Conservation (phyloP, 2,888 invertebrate species). For the Pedicia rivosa region DNA sequence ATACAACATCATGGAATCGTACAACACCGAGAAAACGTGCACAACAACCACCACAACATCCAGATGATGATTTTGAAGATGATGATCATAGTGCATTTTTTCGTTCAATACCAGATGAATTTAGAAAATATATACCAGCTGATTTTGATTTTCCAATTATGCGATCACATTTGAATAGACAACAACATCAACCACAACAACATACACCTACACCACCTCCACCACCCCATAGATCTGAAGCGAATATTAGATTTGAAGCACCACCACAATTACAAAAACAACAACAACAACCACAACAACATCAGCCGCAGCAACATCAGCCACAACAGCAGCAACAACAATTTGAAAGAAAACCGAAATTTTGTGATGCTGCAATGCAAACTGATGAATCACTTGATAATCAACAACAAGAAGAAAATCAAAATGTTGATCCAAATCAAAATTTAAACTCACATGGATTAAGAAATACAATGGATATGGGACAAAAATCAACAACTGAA, state of each 20-base stretch:
- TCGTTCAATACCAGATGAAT: conserved; percentile 28
- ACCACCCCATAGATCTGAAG: no score
- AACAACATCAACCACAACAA: conserved; percentile 11
- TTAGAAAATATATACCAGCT: conserved; percentile 29
- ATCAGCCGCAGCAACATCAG: conserved; percentile 5
- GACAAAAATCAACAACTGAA: conserved; percentile 43
- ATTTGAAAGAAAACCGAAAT: conserved; percentile 18
- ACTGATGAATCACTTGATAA: conserved; percentile 21
- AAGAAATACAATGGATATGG: conserved; percentile 66
- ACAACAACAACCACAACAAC: conserved; percentile 8
- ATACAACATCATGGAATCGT: background rate
- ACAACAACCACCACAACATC: background rate
- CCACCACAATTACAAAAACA: conserved; percentile 10
- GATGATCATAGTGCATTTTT: conserved; percentile 22
- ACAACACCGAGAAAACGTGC: background rate
- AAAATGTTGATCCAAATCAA: conserved; percentile 16
- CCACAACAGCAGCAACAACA: conserved; percentile 11
- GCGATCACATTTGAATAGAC: conserved; percentile 2
- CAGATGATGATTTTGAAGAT: conserved; percentile 20
- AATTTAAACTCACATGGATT: conserved; percentile 47
- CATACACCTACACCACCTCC: conserved; percentile 9
- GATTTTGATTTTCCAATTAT: conserved; percentile 18
- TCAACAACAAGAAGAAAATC: conserved; percentile 14
- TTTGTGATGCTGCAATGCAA: conserved; percentile 31
- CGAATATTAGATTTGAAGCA: conserved; percentile 9